A percentile compares a stretch with the other conserved stretches of the same genome.
phyloP scores from a whole-genome alignment of 2,797 vertebrate species.

The Otolemur crassicaudatus region DNA sequence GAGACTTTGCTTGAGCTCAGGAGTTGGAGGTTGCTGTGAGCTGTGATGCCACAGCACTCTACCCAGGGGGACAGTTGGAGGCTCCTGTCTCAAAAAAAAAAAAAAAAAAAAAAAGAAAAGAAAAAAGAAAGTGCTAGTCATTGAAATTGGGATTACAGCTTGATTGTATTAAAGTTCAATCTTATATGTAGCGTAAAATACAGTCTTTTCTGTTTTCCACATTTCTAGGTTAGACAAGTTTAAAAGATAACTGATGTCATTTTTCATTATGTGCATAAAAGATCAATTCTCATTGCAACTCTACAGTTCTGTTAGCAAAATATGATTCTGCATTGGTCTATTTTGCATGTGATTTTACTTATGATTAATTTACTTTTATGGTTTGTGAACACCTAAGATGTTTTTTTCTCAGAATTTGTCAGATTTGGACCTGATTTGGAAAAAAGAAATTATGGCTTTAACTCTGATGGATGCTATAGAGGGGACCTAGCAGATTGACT shows the following conservation, averaged over 20 bases:
- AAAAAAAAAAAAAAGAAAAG: too few relatives aligned
- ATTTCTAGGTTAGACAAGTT: conserved; percentile 47
- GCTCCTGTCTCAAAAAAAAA: too few relatives aligned
- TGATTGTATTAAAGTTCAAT: not conserved
- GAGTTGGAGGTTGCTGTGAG: too few relatives aligned
- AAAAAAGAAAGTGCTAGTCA: not conserved
- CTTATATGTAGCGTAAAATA: not conserved
- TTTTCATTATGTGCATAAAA: conserved; percentile 6
- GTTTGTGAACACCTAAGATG: not conserved
- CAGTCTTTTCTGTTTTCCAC: not conserved
- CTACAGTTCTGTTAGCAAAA: not conserved
- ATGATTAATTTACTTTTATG: not conserved
- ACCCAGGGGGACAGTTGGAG: too few relatives aligned
- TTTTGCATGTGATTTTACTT: conserved; percentile 47
- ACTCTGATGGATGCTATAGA: not conserved
- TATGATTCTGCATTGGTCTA: not conserved
- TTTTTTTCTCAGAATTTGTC: conserved; percentile 40
- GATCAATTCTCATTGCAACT: not conserved
- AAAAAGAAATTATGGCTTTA: not conserved
- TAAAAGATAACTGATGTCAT: not conserved
- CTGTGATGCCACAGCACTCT: too few relatives aligned
- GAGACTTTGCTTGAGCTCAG: too few relatives aligned
- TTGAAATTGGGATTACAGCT: conserved; percentile 58
- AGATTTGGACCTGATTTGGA: conserved; percentile 27
- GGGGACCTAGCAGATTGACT: not conserved